Base-by-base conservation (phyloP, 1,140 invertebrate genomes). In the Nasonia longicornis region DNA sequence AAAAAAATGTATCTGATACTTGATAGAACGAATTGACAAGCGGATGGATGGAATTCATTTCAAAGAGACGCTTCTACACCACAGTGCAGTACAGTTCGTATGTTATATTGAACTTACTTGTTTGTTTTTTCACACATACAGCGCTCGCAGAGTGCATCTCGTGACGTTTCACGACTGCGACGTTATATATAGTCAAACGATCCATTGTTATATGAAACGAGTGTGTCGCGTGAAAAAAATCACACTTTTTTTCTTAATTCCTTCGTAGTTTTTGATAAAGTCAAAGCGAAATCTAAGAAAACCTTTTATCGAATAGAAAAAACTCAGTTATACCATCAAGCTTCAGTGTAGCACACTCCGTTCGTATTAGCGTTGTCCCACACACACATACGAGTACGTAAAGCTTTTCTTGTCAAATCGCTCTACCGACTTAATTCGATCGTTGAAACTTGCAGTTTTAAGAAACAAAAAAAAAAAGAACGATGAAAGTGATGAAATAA, bases 341-440 rank as follows among this genome's bases (percentile, higher is more conserved):
- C 64, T 10, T 3, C 10, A 67, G 16, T 29, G 10, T 67, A 2
- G 64, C 64, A 67, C 22, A 67, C 64, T 31, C 29, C 26, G 64
- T 67, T 29, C 22, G 22, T 29, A 31, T 67, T 29, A 42, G 31
- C 31, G 35, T 42, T 35, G 38, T 42, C 38, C 1, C 26, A 42
- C 26, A 42, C 16, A n/a, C 69, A 42, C 16, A 26, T 26, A n/a
- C 69, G 69, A 20, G 31, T 16, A 29, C 2, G 31, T 16, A 26
- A 69, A 70, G 26, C 35, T 71, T 72, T 72, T 79, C 69, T 63
- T 72, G 77, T 72, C 78, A 73, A 79, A 58, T 79, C 70, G 72
- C 79, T 75, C 70, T 75, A 75, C 72, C 79, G 63, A 80, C 63
- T 75, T 64, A 80, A 74, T 80, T 74, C 35, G 69, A 73, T 66